A percentile compares a stretch with the other conserved stretches of the same genome.
phyloP scores from a whole-genome alignment of 2,888 invertebrate genomes.

The Chloroclysta siterata region DNA sequence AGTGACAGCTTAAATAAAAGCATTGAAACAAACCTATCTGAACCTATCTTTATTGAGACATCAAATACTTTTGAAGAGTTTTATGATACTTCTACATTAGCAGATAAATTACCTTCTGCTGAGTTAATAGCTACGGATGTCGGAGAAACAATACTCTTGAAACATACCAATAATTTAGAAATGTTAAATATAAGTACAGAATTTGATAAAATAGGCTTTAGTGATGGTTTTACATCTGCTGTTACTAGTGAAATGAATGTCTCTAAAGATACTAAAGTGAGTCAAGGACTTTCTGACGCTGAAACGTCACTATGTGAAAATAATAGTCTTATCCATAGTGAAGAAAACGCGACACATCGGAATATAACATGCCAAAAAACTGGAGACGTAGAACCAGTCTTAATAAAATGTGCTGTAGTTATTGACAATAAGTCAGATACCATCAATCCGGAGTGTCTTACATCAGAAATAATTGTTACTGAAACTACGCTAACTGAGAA shows the following conservation, averaged over 20 bases:
- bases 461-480: background rate
- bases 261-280: background rate
- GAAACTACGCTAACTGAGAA: background rate
- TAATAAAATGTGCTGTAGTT: background rate
- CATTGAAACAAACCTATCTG: background rate
- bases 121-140: conserved; percentile 20
- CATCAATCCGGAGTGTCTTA: background rate
- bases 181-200: background rate
- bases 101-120: conserved; percentile 13
- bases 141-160: conserved; percentile 17
- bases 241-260: conserved; percentile 4
- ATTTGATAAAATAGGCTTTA: conserved; percentile 5
- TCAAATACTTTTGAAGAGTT: conserved; percentile 24
- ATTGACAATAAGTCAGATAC: background rate
- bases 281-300: background rate
- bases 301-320: background rate
- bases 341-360: background rate
- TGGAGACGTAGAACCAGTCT: background rate
- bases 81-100: conserved; percentile 26
- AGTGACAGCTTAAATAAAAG: background rate
- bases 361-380: background rate
- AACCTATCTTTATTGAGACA: conserved; percentile 12
- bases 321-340: conserved; percentile 1
- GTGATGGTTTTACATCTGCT: conserved; percentile 10
- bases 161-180: conserved; percentile 13